phyloP scores from a whole-genome alignment of 2,888 invertebrate genomes.

The Leptinotarsa juncta region DNA sequence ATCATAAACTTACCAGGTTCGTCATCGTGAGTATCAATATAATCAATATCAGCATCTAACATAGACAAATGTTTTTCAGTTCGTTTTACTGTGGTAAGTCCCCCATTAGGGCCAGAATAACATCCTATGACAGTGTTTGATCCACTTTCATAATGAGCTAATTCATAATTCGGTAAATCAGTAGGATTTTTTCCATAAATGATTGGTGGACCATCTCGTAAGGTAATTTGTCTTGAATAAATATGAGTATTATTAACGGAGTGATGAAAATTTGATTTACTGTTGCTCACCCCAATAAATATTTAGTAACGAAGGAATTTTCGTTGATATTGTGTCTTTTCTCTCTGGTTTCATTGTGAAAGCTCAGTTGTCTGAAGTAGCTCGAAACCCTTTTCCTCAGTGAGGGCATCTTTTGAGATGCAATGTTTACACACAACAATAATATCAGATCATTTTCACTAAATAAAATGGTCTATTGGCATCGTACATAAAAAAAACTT shows the following conservation, averaged over 20 bases:
- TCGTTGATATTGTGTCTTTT: constrained; percentile 67
- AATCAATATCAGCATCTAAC: constrained; percentile 77
- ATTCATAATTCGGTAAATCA: constrained; percentile 75
- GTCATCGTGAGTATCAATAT: constrained; percentile 72
- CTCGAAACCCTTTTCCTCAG: constrained; percentile 77
- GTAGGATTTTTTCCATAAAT: constrained; percentile 79
- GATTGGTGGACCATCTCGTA: constrained; percentile 70
- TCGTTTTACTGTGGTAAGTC: constrained; percentile 79
- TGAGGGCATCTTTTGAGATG: constrained; percentile 71
- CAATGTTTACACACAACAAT: constrained; percentile 10
- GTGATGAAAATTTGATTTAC: constrained; percentile 2
- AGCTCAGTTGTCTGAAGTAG: constrained; percentile 79
- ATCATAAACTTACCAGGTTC: constrained; percentile 57
- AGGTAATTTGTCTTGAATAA: constrained; percentile 56
- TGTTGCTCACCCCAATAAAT: constrained; percentile 74
- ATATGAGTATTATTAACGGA: constrained; percentile 4
- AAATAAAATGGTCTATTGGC: too few species aligned
- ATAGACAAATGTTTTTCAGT: constrained; percentile 75
- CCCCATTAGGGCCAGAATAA: constrained; percentile 85
- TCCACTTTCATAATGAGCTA: constrained; percentile 69
- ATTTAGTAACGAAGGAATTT: constrained; percentile 77
- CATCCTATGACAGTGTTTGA: constrained; percentile 75
- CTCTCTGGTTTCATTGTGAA: constrained; percentile 72
- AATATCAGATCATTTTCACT: constrained; percentile 8
- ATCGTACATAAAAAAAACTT: too few species aligned